Base-by-base conservation (phyloP, 1,140 invertebrate genomes). In the Drosophila bipectinata region DNA sequence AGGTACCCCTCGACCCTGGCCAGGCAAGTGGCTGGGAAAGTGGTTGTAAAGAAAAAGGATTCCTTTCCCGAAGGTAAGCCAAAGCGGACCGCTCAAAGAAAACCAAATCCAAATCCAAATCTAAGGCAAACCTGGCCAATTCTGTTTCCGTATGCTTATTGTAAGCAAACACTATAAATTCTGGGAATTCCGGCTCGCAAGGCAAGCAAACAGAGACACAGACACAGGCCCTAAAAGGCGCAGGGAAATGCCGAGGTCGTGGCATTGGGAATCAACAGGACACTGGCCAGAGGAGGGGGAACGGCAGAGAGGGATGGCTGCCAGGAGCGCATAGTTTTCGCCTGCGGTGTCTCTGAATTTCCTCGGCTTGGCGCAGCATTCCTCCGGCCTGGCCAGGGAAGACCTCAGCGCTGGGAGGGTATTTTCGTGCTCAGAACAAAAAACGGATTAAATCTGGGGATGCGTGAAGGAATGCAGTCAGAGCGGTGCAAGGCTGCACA, bases 81-180 rank as follows among this genome's bases (percentile, higher is more conserved):
- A 32, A 58, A 71, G 34, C 66, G 45, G 30, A 56, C 48, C 30
- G 44, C 41, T 12, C 18, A 10, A 64, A 48, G 10, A 60, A 60
- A 68, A 12, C 41, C 41, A 44, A 44, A 18, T 44, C 41, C 41
- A 15, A 15, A 44, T 44, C 41, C 41, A 14, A 44, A 44, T 63
- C 18, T 55, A 30, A 26, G 56, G 48, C 28, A 60, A 72, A 69
- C 51, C 45, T 69, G 41, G 44, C 64, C 51, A 48, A 73, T 52
- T 74, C 52, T 21, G 63, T 80, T 80, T 79, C 32, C 72, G 32
- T 56, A 61, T 76, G 61, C 72, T 76, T 81, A 81, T 81, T 81
- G 64, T 76, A 64, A 80, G 77, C 52, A 72, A 76, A 72, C 66
- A 72, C 30, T 56, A 59, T 37, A 18, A 51, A 64, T 79, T 81